Evolutionary conservation across 2,113 vertebrate genomes (phyloP).

Genomic region (Petromus typicus): DNA sequence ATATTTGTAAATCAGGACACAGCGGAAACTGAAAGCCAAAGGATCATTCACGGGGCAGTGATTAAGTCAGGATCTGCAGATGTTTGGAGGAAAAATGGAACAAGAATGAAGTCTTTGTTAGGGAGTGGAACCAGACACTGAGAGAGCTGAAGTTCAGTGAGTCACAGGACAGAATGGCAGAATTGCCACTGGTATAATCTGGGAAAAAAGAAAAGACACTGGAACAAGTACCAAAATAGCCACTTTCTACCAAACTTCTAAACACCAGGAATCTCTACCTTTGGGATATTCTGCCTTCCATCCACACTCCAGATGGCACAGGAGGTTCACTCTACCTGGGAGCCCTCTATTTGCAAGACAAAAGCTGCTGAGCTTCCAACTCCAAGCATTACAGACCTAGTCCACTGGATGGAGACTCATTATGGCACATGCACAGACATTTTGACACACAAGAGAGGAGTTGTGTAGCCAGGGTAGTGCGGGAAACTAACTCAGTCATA

Average conservation of each 20-base stretch:
- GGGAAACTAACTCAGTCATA: background rate
- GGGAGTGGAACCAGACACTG: background rate
- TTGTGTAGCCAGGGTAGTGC: background rate
- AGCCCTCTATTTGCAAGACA: background rate
- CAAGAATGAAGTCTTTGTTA: background rate
- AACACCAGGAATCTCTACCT: background rate
- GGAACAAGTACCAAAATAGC: background rate
- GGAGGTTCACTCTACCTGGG: background rate
- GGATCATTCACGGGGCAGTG: background rate
- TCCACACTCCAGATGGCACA: background rate
- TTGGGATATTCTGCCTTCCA: background rate
- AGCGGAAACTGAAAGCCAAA: background rate
- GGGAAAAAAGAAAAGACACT: background rate
- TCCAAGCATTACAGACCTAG: background rate
- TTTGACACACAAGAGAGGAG: background rate
- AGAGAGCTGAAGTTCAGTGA: background rate
- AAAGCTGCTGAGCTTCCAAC: background rate
- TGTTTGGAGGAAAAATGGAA: background rate
- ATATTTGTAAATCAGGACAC: background rate
- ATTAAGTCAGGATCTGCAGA: background rate
- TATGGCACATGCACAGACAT: background rate
- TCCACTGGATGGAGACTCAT: background rate
- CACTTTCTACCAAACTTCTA: background rate
- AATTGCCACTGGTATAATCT: background rate
- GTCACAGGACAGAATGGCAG: background rate